Evolutionary conservation across 2,888 invertebrate species (phyloP).

Genomic region (Orchestes rusci): DNA sequence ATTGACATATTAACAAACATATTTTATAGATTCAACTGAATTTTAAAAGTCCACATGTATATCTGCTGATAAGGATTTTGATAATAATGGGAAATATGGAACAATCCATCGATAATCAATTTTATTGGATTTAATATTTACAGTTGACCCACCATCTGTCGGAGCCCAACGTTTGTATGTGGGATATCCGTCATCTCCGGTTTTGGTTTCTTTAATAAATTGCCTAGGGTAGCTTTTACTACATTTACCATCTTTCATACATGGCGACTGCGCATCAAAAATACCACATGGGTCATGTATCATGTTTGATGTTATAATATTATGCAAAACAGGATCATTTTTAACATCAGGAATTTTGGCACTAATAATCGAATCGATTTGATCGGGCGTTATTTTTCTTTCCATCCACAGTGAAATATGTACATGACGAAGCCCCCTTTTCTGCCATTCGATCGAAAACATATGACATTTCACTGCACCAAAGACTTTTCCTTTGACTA

Average conservation of each 20-base stretch:
- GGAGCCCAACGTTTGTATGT: not conserved
- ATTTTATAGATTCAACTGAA: conserved; percentile 10
- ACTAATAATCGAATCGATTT: too few relatives aligned
- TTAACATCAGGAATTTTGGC: not conserved
- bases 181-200: conserved; percentile 4
- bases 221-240: conserved; percentile 10
- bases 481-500: not conserved
- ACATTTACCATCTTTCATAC: conserved; percentile 13
- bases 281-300: conserved; percentile 15
- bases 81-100: conserved; percentile 16
- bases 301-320: conserved; percentile 13
- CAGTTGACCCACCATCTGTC: not conserved
- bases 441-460: not conserved
- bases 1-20: conserved; percentile 12
- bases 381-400: too few relatives aligned
- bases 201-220: conserved; percentile 10
- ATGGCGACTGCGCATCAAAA: conserved; percentile 10
- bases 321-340: conserved; percentile 10
- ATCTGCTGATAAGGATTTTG: conserved; percentile 12
- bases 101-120: conserved; percentile 21
- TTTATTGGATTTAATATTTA: conserved; percentile 1
- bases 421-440: not conserved
- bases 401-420: not conserved
- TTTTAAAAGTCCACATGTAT: conserved; percentile 14
- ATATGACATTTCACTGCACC: not conserved